phyloP scores from a whole-genome alignment of 92 coral and sea anemone genomes.

The Porites rus region DNA sequence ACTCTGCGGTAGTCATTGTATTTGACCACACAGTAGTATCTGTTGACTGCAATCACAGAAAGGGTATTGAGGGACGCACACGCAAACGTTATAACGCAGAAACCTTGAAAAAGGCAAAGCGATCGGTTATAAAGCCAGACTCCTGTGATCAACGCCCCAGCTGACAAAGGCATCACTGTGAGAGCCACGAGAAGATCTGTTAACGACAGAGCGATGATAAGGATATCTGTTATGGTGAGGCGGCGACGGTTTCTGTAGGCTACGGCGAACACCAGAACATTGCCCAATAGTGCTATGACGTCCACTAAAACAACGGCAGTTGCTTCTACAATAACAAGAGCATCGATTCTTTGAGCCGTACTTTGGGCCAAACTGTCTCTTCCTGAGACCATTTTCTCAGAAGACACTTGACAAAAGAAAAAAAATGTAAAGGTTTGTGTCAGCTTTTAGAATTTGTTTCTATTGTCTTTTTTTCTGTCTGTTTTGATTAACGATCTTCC shows the following conservation, averaged over 20 bases:
- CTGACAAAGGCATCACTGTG: constrained; percentile 41
- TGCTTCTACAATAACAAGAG: constrained; percentile 11
- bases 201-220: constrained; percentile 37
- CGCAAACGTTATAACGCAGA: constrained; percentile 50
- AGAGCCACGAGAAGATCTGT: constrained; percentile 44
- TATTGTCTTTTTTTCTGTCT: not conserved
- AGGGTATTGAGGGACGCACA: constrained; percentile 39
- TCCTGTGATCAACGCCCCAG: constrained; percentile 20
- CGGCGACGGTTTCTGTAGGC: constrained; percentile 52
- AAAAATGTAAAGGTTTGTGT: not conserved
- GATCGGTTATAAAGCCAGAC: constrained; percentile 28
- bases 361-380: constrained; percentile 5
- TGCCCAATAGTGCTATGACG: constrained; percentile 38
- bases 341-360: not conserved
- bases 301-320: constrained; percentile 25
- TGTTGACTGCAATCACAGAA: constrained; percentile 42
- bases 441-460: not conserved
- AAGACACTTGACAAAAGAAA: not conserved
- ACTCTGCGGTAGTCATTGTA: constrained; percentile 32
- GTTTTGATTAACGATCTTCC: not conserved
- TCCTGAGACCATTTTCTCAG: constrained; percentile 13
- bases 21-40: constrained; percentile 50
- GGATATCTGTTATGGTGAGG: constrained; percentile 24
- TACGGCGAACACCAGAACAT: constrained; percentile 31
- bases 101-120: constrained; percentile 47